Base-by-base conservation (phyloP, 2,888 invertebrate species). In the Carterocephalus palaemon region DNA sequence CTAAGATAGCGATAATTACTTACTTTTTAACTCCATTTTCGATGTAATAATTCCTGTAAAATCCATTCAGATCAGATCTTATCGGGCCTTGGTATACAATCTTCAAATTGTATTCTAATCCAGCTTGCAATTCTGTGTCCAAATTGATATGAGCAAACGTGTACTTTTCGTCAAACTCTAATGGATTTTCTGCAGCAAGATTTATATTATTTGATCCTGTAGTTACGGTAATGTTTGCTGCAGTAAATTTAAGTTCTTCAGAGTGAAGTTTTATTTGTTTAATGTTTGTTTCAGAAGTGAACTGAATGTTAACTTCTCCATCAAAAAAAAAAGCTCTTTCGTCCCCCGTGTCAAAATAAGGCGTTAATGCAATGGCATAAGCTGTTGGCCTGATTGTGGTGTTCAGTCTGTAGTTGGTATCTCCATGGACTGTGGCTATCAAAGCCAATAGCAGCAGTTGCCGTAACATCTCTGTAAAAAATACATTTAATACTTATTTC, bases 21-120 rank as follows among this genome's bases (percentile, higher is more conserved):
- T 75, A 89, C 90, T 88, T 89, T 46, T 70, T 87, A 23, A 80
- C 70, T 1, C 82, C 82, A 16, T 76, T 64, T 33, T 88, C 74
- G 2, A 71, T 58, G 56, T 92, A 92, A 24, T 85, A 88, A 56
- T 90, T 91, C 42, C 87, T 87, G 59, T 91, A 92, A 56, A 92
- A 91, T 38, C 92, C 92, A 42, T 67, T 80, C 51, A 90, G 71
- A 48, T 88, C 88, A 1, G 78, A 69, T 54, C 89, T 88, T 17
- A 92, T 83, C 0, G 74, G 68, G 1, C 91, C 92, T 0, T 54
- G 71, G 54, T 89, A 92, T 0, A 60, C 52, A 51, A 92, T 89
- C 9, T 63, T 70, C 29, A 92, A 59, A 1, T 56, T 61, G 55
- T 92, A 89, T 3, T 64, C 62, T 2, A 63, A 56, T 1, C 76